Evolutionary conservation across 2,113 vertebrate genomes (phyloP), one percentile per base, ranked within the genome.

Genomic region (Malurus elegans): DNA sequence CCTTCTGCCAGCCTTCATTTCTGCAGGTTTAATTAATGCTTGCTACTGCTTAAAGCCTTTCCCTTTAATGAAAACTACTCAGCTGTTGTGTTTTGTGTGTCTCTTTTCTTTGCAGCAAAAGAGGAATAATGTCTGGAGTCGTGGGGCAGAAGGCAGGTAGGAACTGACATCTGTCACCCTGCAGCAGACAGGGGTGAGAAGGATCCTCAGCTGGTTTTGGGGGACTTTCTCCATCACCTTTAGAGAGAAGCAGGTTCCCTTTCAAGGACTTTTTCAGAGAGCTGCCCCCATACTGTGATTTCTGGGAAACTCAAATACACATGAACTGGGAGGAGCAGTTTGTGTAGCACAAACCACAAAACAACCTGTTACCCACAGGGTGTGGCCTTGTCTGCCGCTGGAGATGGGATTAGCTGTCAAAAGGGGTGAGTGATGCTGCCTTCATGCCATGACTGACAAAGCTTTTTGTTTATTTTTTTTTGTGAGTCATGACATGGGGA

Each of bases 81-180:
- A 85, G 32, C 69, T 88, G 38, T 24, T 90, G 18, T 86, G 21
- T 82, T 76, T 80, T 86, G 4, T 92, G 12, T 73, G 14, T 86
- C 13, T 96, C 28, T 61, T 82, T 54, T 81, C 48, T 95, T 86
- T 10, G 7, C 93, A 97, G 96, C 79, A 96, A 97, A 80, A 97
- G 81, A 95, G 97, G 97, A 94, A 1, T 96, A 18, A 8, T 79
- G 40, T 2, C 92, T 71, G 73, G 83, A 51, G 34, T 96, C 16
- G 4, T 7, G 36, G 96, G 97, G 54, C 97, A 97, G 91, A 97
- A 92, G 67, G 91, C 90, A 97, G 97, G 97, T 97, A 95, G 75
- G 93, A 83, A 53, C 26, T 79, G 61, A 24, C 3, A 14, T 32
- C 17, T 74, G 54, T 57, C 26, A n/a, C 40, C 14, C 60, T 62